Base-by-base conservation (phyloP, 2,113 vertebrate species). In the Spermophilus dauricus region DNA sequence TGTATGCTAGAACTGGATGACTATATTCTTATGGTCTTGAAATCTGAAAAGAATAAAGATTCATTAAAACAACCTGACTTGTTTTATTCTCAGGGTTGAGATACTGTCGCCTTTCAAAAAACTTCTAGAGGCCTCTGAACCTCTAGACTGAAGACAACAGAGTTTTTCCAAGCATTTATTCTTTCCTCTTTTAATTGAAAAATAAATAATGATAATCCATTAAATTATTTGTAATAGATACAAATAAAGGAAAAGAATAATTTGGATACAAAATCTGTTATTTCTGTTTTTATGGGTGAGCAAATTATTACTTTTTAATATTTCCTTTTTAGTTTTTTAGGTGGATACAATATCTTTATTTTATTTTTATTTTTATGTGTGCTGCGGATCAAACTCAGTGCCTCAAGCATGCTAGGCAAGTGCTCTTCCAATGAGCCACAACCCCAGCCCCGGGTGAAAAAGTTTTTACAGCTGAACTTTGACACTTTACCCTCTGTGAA, bases 141-240 rank as follows among this genome's bases (percentile, higher is more conserved):
- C 70, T 85, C 61, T 70, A 86, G 4, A 76, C 42, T 92, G 13
- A 30, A 45, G 32, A 42, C 18, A 93, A 18, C 26, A n/a, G 75
- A 90, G 56, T 37, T 75, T 88, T 81, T 37, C 63, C 37, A 73
- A 69, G 5, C 4, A 63, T 67, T 86, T 95, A 18, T 69, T 94
- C 20, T 80, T 92, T 75, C 30, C 4, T 72, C 17, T 83, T 92
- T 90, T 75, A 91, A 91, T 22, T 91, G 83, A 80, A 80, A 3
- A 42, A 63, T 45, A 92, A 86, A 75, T 30, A 45, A 56, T 37
- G 13, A 37, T 32, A 61, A 81, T 18, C 8, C 8, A 37, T 24
- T 72, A 51, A 63, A 67, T 86, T 81, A 48, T 37, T 34, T 2
- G 22, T 61, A 42, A 63, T 24, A 85, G 51, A 69, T 53, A 86